A percentile compares a stretch with the other conserved stretches of the same genome.
phyloP scores from a whole-genome alignment of 2,113 vertebrate species.

The Pogonocichla stellata region DNA sequence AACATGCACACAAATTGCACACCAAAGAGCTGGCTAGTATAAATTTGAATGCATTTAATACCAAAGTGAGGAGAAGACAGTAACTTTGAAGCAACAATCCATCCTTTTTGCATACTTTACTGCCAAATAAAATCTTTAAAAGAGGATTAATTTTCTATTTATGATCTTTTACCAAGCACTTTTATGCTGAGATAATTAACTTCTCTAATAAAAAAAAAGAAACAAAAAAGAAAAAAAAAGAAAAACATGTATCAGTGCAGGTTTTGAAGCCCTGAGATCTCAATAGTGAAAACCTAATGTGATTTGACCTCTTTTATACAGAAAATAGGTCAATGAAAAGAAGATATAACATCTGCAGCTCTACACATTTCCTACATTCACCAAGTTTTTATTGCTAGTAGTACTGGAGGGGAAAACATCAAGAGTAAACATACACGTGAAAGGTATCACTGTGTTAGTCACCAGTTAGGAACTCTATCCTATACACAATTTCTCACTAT shows the following conservation, averaged over 20 bases:
- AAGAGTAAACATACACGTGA: accelerated
- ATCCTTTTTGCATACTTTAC: background rate
- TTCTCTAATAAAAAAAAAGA: background rate
- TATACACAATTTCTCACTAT: background rate
- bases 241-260: background rate
- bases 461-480: background rate
- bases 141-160: slow-evolving; percentile 8
- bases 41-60: slow-evolving; percentile 31
- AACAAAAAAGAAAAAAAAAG: background rate
- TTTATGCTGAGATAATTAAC: slow-evolving; percentile 10
- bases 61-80: background rate
- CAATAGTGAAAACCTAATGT: background rate
- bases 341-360: background rate
- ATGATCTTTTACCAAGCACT: background rate
- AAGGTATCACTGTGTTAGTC: background rate
- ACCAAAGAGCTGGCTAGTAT: background rate
- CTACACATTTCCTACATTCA: background rate
- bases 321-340: background rate
- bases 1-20: slow-evolving; percentile 19
- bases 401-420: background rate
- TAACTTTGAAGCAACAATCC: background rate
- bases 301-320: slow-evolving; percentile 6
- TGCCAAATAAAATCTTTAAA: slow-evolving; percentile 27
- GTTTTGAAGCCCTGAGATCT: background rate
- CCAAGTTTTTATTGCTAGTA: background rate